Percentiles rank a stretch among this genome's conserved stretches.
Conservation (phyloP, 2,888 invertebrate species). For the Eustalomyia histrio region DNA sequence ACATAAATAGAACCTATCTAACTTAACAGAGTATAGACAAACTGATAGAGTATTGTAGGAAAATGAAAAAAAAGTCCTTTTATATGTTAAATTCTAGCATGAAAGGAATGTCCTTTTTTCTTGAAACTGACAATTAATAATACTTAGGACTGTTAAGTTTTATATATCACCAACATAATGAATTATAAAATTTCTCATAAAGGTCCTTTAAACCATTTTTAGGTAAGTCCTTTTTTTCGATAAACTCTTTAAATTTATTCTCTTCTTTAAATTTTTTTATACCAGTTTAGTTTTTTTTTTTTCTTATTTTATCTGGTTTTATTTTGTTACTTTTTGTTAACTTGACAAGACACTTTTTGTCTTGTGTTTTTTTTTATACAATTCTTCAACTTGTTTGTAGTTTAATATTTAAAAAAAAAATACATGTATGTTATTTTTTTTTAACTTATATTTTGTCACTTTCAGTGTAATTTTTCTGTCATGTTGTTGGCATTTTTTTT, state of each 20-base stretch:
- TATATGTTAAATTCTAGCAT: too few species aligned
- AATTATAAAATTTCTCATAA: neutral
- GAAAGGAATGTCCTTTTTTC: neutral
- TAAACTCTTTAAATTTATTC: neutral
- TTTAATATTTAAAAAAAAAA: neutral
- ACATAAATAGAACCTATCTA: neutral
- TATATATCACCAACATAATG: too few species aligned
- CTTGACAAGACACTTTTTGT: neutral
- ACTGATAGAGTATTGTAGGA: constrained; percentile 17
- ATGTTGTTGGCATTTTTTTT: constrained; percentile 7
- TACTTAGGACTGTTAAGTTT: too few species aligned
- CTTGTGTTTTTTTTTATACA: neutral
- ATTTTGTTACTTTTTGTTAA: neutral
- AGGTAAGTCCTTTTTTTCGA: neutral
- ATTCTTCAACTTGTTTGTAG: neutral
- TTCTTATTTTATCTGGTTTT: neutral
- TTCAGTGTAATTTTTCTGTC: constrained; percentile 15
- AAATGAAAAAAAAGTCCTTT: neutral
- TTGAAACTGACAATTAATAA: neutral
- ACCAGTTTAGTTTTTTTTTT: neutral
- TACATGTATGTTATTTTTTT: neutral
- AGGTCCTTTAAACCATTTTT: neutral
- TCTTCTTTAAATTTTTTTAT: too few species aligned
- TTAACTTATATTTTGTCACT: constrained; percentile 23
- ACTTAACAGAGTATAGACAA: neutral